These are phyloP conservation scores for Onychomys leucogaster DNA, from an alignment of 2,797 vertebrate species.

Conservation along the genomic window DNA sequence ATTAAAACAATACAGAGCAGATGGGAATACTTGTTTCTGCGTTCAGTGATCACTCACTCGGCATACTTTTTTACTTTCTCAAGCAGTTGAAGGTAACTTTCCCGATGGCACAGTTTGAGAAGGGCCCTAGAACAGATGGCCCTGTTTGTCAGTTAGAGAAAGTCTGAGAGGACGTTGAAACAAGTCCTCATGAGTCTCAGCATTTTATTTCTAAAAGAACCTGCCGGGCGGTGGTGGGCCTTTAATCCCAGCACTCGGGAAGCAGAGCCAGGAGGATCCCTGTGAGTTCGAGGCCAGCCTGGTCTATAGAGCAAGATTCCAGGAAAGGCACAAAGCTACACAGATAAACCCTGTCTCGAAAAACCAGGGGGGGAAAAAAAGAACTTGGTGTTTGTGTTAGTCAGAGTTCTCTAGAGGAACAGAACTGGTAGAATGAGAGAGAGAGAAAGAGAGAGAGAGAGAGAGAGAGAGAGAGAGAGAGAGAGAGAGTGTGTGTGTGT, in stretches of 20 bases:
- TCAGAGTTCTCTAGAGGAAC: background rate
- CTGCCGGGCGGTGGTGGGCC: too few species aligned
- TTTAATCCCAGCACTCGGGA: too few species aligned
- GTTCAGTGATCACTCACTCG: background rate
- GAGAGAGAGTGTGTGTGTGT: background rate
- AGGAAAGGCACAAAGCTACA: too few species aligned
- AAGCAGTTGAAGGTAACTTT: background rate
- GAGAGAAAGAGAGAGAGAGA: too few species aligned
- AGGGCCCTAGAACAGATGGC: background rate
- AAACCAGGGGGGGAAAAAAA: background rate
- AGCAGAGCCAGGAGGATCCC: too few species aligned
- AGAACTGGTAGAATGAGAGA: background rate
- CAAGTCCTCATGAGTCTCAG: background rate
- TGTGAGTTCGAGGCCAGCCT: too few species aligned
- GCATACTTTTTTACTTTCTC: background rate
- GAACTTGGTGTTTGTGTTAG: background rate
- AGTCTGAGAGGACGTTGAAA: background rate
- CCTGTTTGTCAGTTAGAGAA: background rate
- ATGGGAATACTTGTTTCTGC: background rate
- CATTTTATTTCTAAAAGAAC: constrained; percentile 44
- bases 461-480: too few species aligned
- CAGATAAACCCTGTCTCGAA: too few species aligned
- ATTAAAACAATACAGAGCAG: background rate
- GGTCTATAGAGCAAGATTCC: too few species aligned
- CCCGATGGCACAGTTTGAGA: background rate